Conservation (phyloP, 2,797 vertebrate genomes). For the Bufotes viridis region DNA sequence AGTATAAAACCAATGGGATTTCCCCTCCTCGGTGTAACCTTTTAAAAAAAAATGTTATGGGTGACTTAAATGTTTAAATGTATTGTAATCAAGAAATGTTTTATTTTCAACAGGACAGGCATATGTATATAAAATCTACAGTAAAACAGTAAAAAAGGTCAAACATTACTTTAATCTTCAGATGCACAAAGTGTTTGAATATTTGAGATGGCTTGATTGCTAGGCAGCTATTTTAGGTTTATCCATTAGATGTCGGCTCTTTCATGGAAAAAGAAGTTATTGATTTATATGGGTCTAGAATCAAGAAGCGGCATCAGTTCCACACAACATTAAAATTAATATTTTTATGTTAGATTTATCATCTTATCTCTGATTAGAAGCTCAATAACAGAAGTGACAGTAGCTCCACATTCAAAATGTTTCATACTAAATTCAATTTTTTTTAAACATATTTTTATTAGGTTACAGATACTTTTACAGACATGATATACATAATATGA, state of each 20-base stretch:
- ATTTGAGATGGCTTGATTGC: neutral
- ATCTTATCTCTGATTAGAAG: neutral
- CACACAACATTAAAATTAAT: neutral
- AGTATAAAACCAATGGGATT: neutral
- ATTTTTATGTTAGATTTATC: neutral
- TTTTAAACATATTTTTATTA: no score
- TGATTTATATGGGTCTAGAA: neutral
- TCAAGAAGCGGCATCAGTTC: neutral
- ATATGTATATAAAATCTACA: neutral
- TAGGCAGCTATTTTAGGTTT: conserved; percentile 9
- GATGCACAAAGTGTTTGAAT: neutral
- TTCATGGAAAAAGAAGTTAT: conserved; percentile 3
- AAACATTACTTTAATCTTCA: neutral
- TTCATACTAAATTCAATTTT: no score
- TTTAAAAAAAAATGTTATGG: neutral
- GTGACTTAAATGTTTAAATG: neutral
- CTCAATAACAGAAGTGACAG: neutral
- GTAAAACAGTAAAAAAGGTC: neutral
- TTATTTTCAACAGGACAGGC: neutral
- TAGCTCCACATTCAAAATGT: neutral
- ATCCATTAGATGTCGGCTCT: conserved; percentile 3
- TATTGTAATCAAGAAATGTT: neutral
- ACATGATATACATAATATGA: no score
- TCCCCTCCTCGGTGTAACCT: neutral
- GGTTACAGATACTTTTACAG: no score